Percentiles rank a stretch among this genome's conserved stretches.
phyloP scores from a whole-genome alignment of 2,888 invertebrate species.

The Nebria brevicollis region DNA sequence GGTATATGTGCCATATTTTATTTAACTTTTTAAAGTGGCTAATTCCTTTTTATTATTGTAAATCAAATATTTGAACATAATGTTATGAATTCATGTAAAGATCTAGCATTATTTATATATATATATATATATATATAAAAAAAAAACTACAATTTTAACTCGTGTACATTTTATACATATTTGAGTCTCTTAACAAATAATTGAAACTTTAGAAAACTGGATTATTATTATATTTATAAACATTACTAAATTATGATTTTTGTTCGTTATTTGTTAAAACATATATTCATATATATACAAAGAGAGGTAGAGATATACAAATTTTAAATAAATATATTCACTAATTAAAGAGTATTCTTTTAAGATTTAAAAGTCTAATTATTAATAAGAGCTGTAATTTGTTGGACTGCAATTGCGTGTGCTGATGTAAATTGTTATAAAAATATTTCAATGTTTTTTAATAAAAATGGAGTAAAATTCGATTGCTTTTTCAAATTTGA shows the following conservation, averaged over 20 bases:
- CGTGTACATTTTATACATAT: neutral
- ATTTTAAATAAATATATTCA: neutral
- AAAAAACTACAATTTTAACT: neutral
- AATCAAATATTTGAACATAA: neutral
- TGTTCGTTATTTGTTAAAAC: neutral
- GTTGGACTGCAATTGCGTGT: neutral
- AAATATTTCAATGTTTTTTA: neutral
- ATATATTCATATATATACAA: neutral
- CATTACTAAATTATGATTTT: neutral
- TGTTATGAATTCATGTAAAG: neutral
- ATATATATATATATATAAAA: neutral
- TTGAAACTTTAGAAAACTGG: neutral
- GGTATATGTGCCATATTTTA: constrained; percentile 32
- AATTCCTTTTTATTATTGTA: neutral
- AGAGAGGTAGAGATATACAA: constrained; percentile 1
- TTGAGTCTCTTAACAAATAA: neutral
- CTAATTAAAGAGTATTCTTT: neutral
- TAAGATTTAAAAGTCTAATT: neutral
- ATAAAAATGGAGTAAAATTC: neutral
- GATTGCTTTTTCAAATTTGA: too few relatives aligned
- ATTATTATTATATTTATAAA: neutral
- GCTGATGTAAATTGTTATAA: constrained; percentile 1
- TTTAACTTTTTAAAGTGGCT: neutral
- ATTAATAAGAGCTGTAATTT: neutral
- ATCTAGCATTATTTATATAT: neutral